Conservation (phyloP, 2,888 invertebrate species). For the Pantelozetes paolii region DNA sequence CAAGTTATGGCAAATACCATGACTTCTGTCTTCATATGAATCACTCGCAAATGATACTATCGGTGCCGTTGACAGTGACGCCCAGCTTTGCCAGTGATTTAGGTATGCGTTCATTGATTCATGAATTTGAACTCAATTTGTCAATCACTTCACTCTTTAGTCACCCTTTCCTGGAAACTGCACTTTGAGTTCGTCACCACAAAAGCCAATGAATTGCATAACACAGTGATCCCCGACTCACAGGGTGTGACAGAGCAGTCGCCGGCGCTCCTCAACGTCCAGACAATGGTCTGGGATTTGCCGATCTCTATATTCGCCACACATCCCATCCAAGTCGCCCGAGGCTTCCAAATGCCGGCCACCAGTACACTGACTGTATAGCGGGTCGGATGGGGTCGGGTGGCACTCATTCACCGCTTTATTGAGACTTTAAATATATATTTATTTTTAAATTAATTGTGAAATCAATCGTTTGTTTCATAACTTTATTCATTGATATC, state of each 20-base stretch:
- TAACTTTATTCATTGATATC: not conserved
- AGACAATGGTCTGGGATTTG: conserved; percentile 98
- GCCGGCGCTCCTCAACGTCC: conserved; percentile 78
- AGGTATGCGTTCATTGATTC: conserved; percentile 57
- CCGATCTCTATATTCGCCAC: conserved; percentile 91
- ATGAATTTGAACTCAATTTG: too few species aligned
- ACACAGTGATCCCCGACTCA: conserved; percentile 48
- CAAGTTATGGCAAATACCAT: conserved; percentile 74
- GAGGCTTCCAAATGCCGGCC: conserved; percentile 45
- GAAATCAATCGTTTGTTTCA: conserved; percentile 2
- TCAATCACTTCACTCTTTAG: conserved; percentile 54
- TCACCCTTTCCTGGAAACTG: conserved; percentile 83
- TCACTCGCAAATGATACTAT: conserved; percentile 82
- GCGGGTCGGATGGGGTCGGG: too few species aligned
- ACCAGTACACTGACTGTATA: conserved; percentile 38
- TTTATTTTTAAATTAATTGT: conserved; percentile 14
- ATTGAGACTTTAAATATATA: not conserved
- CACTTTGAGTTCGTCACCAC: conserved; percentile 97
- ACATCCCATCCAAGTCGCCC: conserved; percentile 59
- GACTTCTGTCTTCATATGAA: conserved; percentile 79
- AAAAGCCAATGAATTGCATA: conserved; percentile 50
- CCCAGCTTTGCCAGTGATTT: conserved; percentile 91
- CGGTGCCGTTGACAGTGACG: conserved; percentile 89
- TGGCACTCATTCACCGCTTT: not conserved
- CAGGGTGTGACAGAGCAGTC: conserved; percentile 68